Evolutionary conservation across 2,113 vertebrate species (phyloP).

Genomic region (Empidonax traillii): DNA sequence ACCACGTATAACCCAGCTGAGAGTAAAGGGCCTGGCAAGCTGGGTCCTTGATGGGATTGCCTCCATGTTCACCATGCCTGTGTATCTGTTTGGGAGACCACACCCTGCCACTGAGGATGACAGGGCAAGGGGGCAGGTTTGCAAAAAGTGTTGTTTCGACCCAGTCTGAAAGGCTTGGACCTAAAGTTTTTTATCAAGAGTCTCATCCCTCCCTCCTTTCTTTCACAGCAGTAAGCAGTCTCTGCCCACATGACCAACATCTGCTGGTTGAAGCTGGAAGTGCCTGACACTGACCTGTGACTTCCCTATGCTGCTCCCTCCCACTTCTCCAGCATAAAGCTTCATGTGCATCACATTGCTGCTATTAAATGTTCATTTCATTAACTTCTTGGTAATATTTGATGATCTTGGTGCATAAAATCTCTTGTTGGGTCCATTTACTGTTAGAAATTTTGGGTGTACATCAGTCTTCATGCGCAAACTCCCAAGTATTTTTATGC

Average conservation of each 20-base stretch:
- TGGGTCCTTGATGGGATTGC: not conserved
- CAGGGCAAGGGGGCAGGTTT: not conserved
- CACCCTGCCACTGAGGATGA: fast-evolving
- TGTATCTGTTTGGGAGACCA: too few species aligned
- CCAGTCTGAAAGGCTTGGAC: not conserved
- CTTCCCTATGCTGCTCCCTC: not conserved
- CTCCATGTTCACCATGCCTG: fast-evolving
- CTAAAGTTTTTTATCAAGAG: not conserved
- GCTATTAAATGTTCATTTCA: not conserved
- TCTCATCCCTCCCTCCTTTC: not conserved
- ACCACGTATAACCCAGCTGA: not conserved
- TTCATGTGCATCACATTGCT: fast-evolving
- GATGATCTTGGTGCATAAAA: not conserved
- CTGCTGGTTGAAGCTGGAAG: not conserved
- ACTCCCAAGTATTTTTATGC: not conserved
- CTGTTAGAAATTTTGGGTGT: not conserved
- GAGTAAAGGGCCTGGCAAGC: not conserved
- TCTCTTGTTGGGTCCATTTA: not conserved
- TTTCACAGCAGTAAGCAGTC: not conserved
- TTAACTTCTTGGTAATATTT: not conserved
- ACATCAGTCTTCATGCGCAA: fast-evolving
- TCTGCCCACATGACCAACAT: not conserved
- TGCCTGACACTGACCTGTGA: not conserved
- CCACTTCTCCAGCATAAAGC: not conserved
- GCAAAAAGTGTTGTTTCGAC: not conserved